Percentiles rank a stretch among this genome's conserved stretches.
Conservation (phyloP, 2,797 vertebrate genomes). For the Babyrousa celebensis region DNA sequence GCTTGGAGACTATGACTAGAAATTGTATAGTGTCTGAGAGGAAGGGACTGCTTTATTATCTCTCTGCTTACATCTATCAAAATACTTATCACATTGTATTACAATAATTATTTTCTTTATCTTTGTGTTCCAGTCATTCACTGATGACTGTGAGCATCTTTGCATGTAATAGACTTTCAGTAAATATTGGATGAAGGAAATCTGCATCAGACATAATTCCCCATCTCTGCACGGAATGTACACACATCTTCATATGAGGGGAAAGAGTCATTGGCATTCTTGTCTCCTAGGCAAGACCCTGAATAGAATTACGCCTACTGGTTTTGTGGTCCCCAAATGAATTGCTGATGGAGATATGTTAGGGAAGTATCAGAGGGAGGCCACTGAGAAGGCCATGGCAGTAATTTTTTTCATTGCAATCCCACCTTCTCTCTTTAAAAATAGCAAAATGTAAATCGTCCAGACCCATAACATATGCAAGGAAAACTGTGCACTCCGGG, state of each 20-base stretch:
- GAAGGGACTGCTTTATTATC: background rate
- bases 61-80: background rate
- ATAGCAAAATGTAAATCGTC: background rate
- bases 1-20: background rate
- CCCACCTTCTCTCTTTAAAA: background rate
- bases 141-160: background rate
- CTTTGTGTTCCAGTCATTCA: background rate
- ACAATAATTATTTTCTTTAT: background rate
- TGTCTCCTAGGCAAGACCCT: background rate
- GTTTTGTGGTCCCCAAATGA: background rate
- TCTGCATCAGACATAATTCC: background rate
- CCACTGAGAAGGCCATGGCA: background rate
- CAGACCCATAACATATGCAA: background rate
- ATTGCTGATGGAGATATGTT: background rate
- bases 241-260: background rate
- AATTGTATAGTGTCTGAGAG: background rate
- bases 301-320: background rate
- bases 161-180: background rate
- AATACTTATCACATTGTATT: background rate
- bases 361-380: background rate
- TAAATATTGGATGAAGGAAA: background rate
- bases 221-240: background rate
- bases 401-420: background rate
- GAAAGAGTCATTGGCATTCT: background rate
- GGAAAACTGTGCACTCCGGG: background rate